phyloP scores from a whole-genome alignment of 2,888 invertebrate genomes.

The Eudasyphora cyanicolor region DNA sequence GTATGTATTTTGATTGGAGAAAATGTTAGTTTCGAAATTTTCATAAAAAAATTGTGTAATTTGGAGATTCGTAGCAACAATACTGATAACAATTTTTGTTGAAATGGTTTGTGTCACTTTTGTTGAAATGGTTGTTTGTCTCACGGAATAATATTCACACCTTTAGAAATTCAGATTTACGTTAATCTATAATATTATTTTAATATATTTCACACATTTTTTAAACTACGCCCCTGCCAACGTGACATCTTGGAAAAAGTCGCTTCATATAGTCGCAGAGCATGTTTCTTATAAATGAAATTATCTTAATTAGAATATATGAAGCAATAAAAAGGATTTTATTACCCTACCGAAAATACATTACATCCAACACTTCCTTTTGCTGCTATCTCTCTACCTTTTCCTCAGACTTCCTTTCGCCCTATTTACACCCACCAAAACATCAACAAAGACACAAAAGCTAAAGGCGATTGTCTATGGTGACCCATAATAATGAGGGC shows the following conservation, averaged over 20 bases:
- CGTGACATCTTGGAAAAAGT: not conserved
- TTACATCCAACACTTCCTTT: conserved; percentile 15
- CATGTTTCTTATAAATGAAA: conserved; percentile 64
- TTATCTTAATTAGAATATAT: conserved; percentile 73
- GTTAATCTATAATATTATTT: too few species aligned
- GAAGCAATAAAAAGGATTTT: conserved; percentile 71
- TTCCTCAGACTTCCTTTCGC: not conserved
- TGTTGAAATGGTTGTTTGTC: too few species aligned
- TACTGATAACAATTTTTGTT: too few species aligned
- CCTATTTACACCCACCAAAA: not conserved
- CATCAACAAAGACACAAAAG: conserved; percentile 3
- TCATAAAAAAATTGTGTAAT: too few species aligned
- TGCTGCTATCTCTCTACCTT: not conserved
- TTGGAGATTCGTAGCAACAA: too few species aligned
- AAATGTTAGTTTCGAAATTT: too few species aligned
- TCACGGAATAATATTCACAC: too few species aligned
- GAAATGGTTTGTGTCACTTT: too few species aligned
- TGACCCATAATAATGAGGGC: conserved; percentile 52
- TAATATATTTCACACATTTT: too few species aligned
- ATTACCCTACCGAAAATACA: conserved; percentile 52
- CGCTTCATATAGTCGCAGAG: not conserved
- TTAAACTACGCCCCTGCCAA: not conserved
- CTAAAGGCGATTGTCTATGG: conserved; percentile 39
- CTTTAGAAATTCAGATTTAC: too few species aligned
- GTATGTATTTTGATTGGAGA: too few species aligned